Evolutionary conservation across 2,113 vertebrate genomes (phyloP), one percentile per base, ranked within the genome.

Genomic region (Copsychus sechellarum): DNA sequence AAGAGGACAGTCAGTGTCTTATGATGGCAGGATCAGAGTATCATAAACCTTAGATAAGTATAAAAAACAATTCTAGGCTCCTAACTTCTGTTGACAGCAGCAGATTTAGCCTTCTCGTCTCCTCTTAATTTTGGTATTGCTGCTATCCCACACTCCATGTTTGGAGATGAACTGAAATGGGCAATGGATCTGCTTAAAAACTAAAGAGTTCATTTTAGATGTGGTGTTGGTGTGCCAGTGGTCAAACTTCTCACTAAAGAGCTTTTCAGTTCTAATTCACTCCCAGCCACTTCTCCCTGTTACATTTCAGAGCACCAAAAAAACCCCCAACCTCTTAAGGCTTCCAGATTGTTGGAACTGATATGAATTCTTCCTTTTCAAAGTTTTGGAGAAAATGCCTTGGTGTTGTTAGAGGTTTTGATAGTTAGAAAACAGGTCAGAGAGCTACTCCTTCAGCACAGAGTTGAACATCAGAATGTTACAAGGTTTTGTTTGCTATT

Each of bases 401-500:
- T 79, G 28, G 9, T 40, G 38, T 51, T 79, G 24, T 6, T 34
- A 50, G n/a, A 77, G 9, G 20, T 51, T 85, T 81, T 73, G 36
- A 4, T 31, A 54, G 25, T 40, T 76, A 45, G 45, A 28, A 62
- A 43, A 43, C 2, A 3, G 18, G 8, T n/a, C 15, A 76, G 31
- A 60, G 26, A 22, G 18, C 18, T 76, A 14, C 15, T 80, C 29
- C 24, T 86, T 57, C 24, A 16, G 18, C n/a, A 57, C 3, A 3
- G n/a, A 42, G 26, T 8, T 65, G 33, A 70, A 28, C 5, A 36
- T 54, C 23, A 62, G 14, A 65, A 48, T 38, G 6, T 42, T 72
- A 7, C 0, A 0, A 19, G 7, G 7, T 0, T 5, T 40, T 71
- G 38, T 81, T 84, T 62, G 15, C 33, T 6, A 7, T 16, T 69